phyloP scores from a whole-genome alignment of 1,140 invertebrate genomes.

The Meloidogyne floridensis region DNA sequence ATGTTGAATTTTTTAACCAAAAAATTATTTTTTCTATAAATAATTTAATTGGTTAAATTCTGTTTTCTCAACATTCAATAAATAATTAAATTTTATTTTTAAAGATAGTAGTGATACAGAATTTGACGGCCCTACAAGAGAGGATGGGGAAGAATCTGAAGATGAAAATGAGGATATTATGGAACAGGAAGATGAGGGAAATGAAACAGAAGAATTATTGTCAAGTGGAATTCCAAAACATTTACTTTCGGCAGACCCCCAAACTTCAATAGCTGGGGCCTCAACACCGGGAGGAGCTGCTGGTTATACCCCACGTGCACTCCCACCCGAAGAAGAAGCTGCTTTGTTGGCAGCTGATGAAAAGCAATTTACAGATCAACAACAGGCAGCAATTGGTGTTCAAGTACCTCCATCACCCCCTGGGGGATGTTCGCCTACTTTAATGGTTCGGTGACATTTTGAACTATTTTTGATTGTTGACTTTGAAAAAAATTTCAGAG shows the following conservation, averaged over 20 bases:
- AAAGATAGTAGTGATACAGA: background rate
- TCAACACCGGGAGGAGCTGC: background rate
- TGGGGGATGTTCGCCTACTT: background rate
- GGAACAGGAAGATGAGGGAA: background rate
- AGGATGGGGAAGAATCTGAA: background rate
- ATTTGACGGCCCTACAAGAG: background rate
- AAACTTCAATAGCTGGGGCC: background rate
- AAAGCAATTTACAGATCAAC: background rate
- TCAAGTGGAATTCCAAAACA: background rate
- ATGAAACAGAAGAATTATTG: background rate
- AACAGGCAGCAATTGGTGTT: background rate
- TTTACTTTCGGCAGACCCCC: background rate
- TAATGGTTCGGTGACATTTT: background rate
- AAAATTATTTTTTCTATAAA: too few species aligned
- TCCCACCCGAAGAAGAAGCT: background rate
- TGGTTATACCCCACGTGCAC: background rate
- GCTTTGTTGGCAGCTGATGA: background rate
- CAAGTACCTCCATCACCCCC: background rate
- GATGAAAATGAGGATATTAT: background rate
- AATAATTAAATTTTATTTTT: background rate
- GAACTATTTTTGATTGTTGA: background rate
- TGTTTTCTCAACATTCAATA: background rate
- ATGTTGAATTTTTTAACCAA: too few species aligned
- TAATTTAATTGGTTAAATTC: conserved; percentile 1
- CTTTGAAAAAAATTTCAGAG: conserved; percentile 9